phyloP scores from a whole-genome alignment of 1,140 invertebrate genomes.

The Drosophila orosa region DNA sequence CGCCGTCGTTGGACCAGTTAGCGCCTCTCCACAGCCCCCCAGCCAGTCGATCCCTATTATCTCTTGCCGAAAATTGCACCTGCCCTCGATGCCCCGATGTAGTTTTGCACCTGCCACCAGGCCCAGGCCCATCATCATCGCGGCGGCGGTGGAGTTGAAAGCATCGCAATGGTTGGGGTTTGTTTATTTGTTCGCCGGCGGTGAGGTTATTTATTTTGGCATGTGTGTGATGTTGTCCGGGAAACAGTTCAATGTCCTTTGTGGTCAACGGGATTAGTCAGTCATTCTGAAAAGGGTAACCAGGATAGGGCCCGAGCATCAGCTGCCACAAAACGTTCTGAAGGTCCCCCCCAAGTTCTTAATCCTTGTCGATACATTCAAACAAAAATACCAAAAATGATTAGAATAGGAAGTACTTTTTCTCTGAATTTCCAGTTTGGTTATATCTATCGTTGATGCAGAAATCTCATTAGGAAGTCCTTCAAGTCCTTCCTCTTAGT shows the following conservation, averaged over 20 bases:
- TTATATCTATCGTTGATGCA: not conserved
- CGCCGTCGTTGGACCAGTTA: conserved; percentile 62
- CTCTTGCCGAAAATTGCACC: conserved; percentile 63
- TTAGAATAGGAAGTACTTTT: not conserved
- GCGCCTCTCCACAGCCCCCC: conserved; percentile 25
- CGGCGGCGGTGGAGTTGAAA: conserved; percentile 56
- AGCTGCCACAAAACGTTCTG: not conserved
- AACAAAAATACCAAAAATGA: not conserved
- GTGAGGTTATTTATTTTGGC: conserved; percentile 62
- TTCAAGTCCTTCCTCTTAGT: not conserved
- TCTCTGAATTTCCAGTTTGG: not conserved
- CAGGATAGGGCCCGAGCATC: not conserved
- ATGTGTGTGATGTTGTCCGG: conserved; percentile 37
- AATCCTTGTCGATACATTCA: not conserved
- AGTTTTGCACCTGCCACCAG: conserved; percentile 75
- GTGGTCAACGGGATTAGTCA: conserved; percentile 39
- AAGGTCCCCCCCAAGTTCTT: not conserved
- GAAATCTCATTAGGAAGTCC: conserved; percentile 6
- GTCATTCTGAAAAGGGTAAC: conserved; percentile 5
- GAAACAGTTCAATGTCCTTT: conserved; percentile 63
- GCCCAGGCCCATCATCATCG: conserved; percentile 32
- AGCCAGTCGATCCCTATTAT: not conserved
- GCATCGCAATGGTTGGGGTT: conserved; percentile 33
- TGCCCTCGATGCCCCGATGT: conserved; percentile 36
- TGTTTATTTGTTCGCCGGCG: conserved; percentile 42